These are phyloP conservation scores for Eubasilissa splendida DNA, from an alignment of 2,888 invertebrate genomes.

Conservation along the genomic window DNA sequence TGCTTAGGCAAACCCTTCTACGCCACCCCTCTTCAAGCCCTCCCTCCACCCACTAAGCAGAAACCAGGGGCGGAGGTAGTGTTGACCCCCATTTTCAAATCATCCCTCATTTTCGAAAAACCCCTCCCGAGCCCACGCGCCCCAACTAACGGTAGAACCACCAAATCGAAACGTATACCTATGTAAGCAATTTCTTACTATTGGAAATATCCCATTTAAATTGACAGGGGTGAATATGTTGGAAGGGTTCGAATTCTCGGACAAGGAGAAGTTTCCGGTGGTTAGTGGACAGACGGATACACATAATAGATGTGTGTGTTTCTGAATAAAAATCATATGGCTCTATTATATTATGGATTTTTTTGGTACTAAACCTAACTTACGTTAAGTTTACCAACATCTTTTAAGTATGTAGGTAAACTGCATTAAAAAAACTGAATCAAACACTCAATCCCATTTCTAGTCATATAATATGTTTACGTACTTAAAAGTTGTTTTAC, in stretches of 20 bases:
- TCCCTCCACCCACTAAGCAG: conserved; percentile 24
- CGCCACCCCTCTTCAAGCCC: conserved; percentile 42
- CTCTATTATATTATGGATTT: too few species aligned
- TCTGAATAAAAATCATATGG: too few species aligned
- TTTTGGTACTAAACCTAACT: too few species aligned
- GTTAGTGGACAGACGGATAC: background rate
- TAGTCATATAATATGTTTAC: too few species aligned
- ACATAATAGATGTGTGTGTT: background rate
- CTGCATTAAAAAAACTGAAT: too few species aligned
- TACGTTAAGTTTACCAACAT: too few species aligned
- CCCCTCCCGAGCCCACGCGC: conserved; percentile 45
- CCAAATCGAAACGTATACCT: conserved; percentile 28
- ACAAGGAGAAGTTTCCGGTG: conserved; percentile 7
- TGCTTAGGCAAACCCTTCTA: conserved; percentile 45
- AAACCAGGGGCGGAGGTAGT: conserved; percentile 48
- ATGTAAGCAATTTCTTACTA: conserved; percentile 57
- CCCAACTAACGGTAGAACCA: conserved; percentile 21
- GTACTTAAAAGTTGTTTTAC: too few species aligned
- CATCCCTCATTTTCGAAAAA: conserved; percentile 54
- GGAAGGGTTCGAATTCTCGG: conserved; percentile 38
- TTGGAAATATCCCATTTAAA: conserved; percentile 55
- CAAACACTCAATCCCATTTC: too few species aligned
- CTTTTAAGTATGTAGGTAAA: too few species aligned
- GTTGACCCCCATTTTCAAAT: conserved; percentile 52
- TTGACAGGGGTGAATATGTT: conserved; percentile 36